These are phyloP conservation scores for Alosa alosa DNA, from an alignment of 2,113 vertebrate genomes.

Conservation along the genomic window DNA sequence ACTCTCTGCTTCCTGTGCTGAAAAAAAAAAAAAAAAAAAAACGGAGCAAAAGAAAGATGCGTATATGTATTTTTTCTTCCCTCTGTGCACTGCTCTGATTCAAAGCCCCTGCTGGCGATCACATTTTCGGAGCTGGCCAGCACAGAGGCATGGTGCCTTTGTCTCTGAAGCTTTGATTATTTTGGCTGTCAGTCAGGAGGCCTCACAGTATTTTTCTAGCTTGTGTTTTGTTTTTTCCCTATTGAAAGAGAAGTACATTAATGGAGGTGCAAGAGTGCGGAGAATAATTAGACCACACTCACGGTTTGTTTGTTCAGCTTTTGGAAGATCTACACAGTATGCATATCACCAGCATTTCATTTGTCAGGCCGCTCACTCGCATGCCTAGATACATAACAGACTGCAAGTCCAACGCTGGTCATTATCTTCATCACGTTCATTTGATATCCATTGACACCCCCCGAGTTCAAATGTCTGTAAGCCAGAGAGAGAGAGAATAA, in stretches of 20 bases:
- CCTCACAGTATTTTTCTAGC: slow-evolving; percentile 46
- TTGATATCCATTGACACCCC: neutral
- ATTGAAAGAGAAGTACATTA: slow-evolving; percentile 26
- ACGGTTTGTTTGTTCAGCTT: slow-evolving; percentile 2
- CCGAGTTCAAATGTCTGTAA: neutral
- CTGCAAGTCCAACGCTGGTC: neutral
- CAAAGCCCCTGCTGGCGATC: slow-evolving; percentile 30
- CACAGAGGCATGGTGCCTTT: slow-evolving; percentile 47
- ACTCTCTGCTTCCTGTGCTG: slow-evolving; percentile 53
- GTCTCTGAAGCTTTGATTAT: slow-evolving; percentile 52
- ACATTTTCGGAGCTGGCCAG: slow-evolving; percentile 47
- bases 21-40: slow-evolving; percentile 44
- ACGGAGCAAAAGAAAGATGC: slow-evolving; percentile 48
- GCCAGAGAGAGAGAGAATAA: neutral
- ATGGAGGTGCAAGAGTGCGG: slow-evolving; percentile 39
- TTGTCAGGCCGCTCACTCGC: neutral
- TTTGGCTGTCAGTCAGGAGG: slow-evolving; percentile 48
- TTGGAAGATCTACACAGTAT: neutral
- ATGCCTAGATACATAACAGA: neutral
- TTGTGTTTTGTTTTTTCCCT: slow-evolving; percentile 46
- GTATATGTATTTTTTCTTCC: slow-evolving; percentile 52
- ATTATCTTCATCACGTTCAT: neutral
- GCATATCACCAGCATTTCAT: neutral
- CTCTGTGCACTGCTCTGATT: slow-evolving; percentile 47
- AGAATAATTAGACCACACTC: slow-evolving; percentile 25